Conservation (phyloP, 2,797 vertebrate genomes). For the Acanthis flammea region DNA sequence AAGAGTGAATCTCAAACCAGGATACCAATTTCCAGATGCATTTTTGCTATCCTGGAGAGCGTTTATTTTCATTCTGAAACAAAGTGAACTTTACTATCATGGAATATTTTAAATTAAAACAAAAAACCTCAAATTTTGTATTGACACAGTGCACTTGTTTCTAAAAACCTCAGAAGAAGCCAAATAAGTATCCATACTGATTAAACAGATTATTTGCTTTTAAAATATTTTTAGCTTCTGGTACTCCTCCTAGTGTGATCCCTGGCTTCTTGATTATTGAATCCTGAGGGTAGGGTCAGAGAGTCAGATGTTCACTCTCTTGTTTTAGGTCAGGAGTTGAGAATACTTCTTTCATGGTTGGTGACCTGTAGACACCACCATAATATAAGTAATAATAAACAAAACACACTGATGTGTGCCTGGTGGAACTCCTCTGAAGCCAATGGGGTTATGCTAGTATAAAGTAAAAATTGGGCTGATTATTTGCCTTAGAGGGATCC, state of each 20-base stretch:
- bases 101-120: constrained; percentile 19
- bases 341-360: constrained; percentile 7
- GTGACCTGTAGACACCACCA: neutral
- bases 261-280: constrained; percentile 32
- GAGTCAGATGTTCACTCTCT: constrained; percentile 5
- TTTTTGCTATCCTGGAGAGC: neutral
- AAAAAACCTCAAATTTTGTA: neutral
- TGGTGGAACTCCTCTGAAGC: neutral
- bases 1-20: neutral
- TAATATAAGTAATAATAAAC: constrained; percentile 33
- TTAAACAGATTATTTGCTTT: constrained; percentile 28
- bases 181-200: neutral
- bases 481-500: neutral
- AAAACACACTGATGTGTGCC: neutral
- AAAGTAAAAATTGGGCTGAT: neutral
- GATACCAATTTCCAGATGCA: neutral
- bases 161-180: neutral
- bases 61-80: constrained; percentile 35
- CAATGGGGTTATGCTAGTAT: neutral
- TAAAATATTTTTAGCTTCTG: neutral
- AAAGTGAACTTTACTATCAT: neutral
- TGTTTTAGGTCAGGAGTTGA: neutral
- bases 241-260: neutral
- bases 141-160: neutral
- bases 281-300: constrained; percentile 1